Base-by-base conservation (phyloP, 2,888 invertebrate species). In the Cheilosia pagana region DNA sequence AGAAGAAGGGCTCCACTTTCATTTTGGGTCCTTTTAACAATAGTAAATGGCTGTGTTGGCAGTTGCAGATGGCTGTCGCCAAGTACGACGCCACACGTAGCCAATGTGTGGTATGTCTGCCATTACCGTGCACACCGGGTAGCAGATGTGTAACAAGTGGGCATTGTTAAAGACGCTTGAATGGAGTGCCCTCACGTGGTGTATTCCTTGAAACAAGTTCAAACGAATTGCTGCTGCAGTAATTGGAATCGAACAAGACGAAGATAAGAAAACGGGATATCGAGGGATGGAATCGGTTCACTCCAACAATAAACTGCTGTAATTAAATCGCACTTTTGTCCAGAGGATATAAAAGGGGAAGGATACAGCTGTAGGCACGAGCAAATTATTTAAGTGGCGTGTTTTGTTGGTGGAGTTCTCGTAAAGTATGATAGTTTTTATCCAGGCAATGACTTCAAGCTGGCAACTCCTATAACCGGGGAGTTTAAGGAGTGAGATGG, bases 141-240 rank as follows among this genome's bases (percentile, higher is more conserved):
- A 67, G 60, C 77, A 70, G 68, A 70, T 77, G 77, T 77, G 77
- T 77, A 77, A 77, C 77, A 77, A 70, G 77, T 77, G 60, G 77
- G 23, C 45, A 50, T 75, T 74, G 65, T 57, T 21, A 21, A 35
- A 35, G 25, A 53, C n/a, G 74, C 23, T 55, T 43, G 53, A 63
- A 55, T 63, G 28, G 62, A 53, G 35, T 63, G 45, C 19, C 52
- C 28, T 43, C n/a, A 25, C 31, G 53, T 67, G 25, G 48, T 52
- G 19, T 59, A 19, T 45, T 60, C 35, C 59, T 60, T 50, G 23
- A 16, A 41, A 68, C 16, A 67, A 25, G 35, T 52, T 50, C 50
- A 65, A 75, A 75, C 67, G 75, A 67, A 65, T 74, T 63, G 63
- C 48, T 55, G 28, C 35, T 53, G 75, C 31, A 67, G 59, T 75